Evolutionary conservation across 1,140 invertebrate species (phyloP).

Genomic region (Macrocentrus cingulum): DNA sequence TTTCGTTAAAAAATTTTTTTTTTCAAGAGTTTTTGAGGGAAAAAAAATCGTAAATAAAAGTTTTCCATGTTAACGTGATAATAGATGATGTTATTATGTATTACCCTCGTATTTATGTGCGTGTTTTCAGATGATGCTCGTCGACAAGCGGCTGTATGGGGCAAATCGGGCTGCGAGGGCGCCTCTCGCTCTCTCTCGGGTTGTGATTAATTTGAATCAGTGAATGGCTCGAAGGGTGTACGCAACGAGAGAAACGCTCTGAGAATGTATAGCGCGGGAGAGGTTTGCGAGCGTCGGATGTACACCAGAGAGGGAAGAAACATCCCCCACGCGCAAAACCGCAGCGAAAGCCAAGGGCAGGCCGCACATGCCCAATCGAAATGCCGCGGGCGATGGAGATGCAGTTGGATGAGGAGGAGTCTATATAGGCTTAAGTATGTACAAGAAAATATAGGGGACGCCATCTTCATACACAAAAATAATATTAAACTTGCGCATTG

Average conservation of each 20-base stretch:
- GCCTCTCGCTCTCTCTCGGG: conserved; percentile 27
- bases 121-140: too few species aligned
- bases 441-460: conserved; percentile 1
- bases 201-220: conserved; percentile 60
- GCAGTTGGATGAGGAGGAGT: not conserved
- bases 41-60: too few species aligned
- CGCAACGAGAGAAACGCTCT: conserved; percentile 39
- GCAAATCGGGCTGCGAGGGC: too few species aligned
- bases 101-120: too few species aligned
- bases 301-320: conserved; percentile 49
- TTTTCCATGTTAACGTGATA: too few species aligned
- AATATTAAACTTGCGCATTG: too few species aligned
- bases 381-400: conserved; percentile 8
- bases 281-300: conserved; percentile 23
- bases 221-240: conserved; percentile 55
- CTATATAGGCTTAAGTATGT: conserved; percentile 26
- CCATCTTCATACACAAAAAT: too few species aligned
- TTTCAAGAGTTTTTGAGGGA: too few species aligned
- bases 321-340: conserved; percentile 47
- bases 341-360: conserved; percentile 46
- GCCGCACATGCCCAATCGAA: conserved; percentile 27
- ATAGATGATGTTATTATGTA: too few species aligned
- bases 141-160: conserved; percentile 16
- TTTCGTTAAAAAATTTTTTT: too few species aligned
- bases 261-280: conserved; percentile 26